Conservation (phyloP, 2,797 vertebrate species). For the Rhinichthys osculus region DNA sequence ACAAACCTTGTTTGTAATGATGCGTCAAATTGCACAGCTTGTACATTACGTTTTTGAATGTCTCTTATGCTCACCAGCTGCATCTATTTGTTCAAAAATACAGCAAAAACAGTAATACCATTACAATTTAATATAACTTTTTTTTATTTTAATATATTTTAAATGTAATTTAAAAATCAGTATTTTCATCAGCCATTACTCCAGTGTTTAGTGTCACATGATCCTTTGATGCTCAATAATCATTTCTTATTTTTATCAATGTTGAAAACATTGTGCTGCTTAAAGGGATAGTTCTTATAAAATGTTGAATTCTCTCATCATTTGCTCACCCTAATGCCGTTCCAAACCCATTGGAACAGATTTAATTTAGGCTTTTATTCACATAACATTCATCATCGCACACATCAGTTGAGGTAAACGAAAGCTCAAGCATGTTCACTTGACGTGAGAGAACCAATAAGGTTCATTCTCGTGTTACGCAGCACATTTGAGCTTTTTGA, state of each 20-base stretch:
- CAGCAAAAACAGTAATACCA: neutral
- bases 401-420: no score
- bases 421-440: no score
- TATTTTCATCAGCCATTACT: neutral
- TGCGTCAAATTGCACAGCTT: neutral
- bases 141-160: neutral
- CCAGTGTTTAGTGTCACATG: neutral
- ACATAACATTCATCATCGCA: no score
- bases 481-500: no score
- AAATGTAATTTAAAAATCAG: neutral
- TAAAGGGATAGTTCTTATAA: no score
- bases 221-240: neutral
- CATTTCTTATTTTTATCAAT: neutral
- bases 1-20: conserved; percentile 24
- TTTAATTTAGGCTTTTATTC: no score
- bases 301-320: no score
- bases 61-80: neutral
- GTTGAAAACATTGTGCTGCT: neutral
- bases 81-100: neutral
- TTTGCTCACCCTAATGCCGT: no score
- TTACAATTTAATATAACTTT: neutral
- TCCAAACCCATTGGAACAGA: no score
- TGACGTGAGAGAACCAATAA: no score
- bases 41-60: neutral
- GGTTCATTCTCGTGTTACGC: no score